Conservation (phyloP, 2,113 vertebrate species). For the Eurypyga helias region DNA sequence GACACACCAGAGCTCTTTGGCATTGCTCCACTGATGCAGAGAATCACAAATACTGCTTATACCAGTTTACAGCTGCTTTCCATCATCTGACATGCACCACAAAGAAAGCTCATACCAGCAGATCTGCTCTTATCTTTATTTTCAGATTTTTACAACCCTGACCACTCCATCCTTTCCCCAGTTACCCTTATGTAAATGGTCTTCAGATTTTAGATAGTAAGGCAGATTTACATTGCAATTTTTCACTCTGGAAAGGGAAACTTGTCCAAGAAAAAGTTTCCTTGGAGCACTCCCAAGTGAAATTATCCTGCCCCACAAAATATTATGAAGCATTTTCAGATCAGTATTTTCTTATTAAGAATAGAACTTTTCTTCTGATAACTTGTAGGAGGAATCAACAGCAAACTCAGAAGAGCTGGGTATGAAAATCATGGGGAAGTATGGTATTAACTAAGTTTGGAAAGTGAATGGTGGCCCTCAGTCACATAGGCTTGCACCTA, state of each 20-base stretch:
- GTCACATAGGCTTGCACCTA: neutral
- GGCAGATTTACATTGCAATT: neutral
- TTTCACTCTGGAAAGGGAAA: constrained; percentile 1
- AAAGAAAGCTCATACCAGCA: neutral
- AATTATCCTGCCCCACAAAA: neutral
- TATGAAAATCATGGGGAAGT: neutral
- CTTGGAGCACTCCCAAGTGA: neutral
- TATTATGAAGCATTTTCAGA: neutral
- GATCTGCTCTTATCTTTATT: constrained; percentile 37
- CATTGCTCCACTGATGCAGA: constrained; percentile 26
- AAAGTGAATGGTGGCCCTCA: neutral
- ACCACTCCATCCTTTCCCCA: neutral
- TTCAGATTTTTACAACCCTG: neutral
- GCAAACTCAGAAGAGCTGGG: neutral
- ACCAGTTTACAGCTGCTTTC: constrained; percentile 21
- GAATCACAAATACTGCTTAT: constrained; percentile 26
- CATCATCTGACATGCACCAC: constrained; percentile 1
- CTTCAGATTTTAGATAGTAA: constrained; percentile 8
- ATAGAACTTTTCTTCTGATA: neutral
- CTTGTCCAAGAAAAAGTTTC: neutral
- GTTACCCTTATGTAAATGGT: neutral
- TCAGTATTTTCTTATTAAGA: neutral
- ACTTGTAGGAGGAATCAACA: neutral
- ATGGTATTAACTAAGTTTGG: neutral
- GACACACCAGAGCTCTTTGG: constrained; percentile 14